A percentile compares a stretch with the other conserved stretches of the same genome.
Evolutionary conservation across 2,113 vertebrate species (phyloP).

Genomic region (Oryzias woworae): DNA sequence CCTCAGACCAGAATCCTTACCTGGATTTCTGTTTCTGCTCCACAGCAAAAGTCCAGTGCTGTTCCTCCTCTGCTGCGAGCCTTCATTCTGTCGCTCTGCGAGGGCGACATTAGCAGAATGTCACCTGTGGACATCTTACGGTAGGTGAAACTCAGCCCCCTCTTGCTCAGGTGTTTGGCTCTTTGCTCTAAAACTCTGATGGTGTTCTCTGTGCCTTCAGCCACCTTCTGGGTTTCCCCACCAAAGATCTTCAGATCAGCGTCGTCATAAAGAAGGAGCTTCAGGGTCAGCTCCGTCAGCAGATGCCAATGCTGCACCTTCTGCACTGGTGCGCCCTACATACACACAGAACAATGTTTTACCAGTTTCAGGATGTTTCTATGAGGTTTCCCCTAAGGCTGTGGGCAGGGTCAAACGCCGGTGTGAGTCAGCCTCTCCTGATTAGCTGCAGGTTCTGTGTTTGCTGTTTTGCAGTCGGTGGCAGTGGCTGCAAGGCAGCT

Average conservation of each 20-base stretch:
- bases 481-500: slow-evolving; percentile 83
- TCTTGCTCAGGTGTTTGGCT: no score
- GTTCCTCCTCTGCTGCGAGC: slow-evolving; percentile 83
- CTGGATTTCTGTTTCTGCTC: background rate
- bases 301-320: slow-evolving; percentile 88
- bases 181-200: background rate
- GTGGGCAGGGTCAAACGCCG: background rate
- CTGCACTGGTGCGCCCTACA: slow-evolving; percentile 82
- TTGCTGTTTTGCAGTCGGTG: slow-evolving; percentile 80
- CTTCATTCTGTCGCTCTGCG: slow-evolving; percentile 87
- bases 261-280: slow-evolving; percentile 79
- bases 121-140: slow-evolving; percentile 83
- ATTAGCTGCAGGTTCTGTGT: background rate
- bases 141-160: slow-evolving; percentile 31
- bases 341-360: background rate
- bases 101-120: slow-evolving; percentile 75
- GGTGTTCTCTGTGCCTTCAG: slow-evolving; percentile 61
- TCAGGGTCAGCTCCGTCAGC: slow-evolving; percentile 79
- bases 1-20: background rate
- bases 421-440: background rate
- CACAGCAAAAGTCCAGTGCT: slow-evolving; percentile 79
- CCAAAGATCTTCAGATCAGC: slow-evolving; percentile 78
- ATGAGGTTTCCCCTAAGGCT: background rate
- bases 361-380: background rate
- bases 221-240: slow-evolving; percentile 85